A percentile compares a stretch with the other conserved stretches of the same genome.
Evolutionary conservation across 2,888 invertebrate species (phyloP).

Genomic region (Drosophila ochracea): DNA sequence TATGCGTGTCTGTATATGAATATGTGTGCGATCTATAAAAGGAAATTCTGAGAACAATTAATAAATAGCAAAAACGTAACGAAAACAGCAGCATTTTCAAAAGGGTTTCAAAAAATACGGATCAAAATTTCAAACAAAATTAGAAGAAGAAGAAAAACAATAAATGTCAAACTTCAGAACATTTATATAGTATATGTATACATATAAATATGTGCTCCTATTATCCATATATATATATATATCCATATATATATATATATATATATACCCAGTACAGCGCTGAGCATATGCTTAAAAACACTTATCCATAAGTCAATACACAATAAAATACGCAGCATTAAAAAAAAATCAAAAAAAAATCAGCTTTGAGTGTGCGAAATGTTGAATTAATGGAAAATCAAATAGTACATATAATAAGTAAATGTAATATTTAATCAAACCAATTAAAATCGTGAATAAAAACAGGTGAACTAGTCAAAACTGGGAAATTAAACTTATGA

Average conservation of each 20-base stretch:
- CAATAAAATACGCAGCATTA: conserved; percentile 2
- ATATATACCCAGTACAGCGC: conserved; percentile 38
- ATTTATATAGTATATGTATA: conserved; percentile 10
- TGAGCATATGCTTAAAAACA: conserved; percentile 54
- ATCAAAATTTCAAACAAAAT: conserved; percentile 42
- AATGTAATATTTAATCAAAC: conserved; percentile 14
- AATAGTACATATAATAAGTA: conserved; percentile 10
- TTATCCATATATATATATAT: conserved; percentile 12
- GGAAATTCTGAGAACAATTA: neutral
- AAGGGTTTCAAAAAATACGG: conserved; percentile 70
- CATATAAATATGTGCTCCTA: conserved; percentile 1
- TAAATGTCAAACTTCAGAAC: conserved; percentile 20
- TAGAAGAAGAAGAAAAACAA: conserved; percentile 2
- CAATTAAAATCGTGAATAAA: conserved; percentile 2
- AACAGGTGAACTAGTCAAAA: conserved; percentile 1
- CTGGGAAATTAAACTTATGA: conserved; percentile 1
- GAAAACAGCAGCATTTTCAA: conserved; percentile 68
- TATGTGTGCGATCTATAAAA: neutral
- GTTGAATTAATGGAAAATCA: conserved; percentile 16
- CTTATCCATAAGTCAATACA: conserved; percentile 28
- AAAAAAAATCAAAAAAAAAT: neutral
- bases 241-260: conserved; percentile 6
- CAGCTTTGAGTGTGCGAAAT: conserved; percentile 41
- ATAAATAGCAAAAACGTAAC: neutral
- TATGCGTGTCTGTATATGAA: neutral